Percentiles rank a stretch among this genome's conserved stretches.
phyloP scores from a whole-genome alignment of 2,113 vertebrate genomes.

The Nothoprocta perdicaria region DNA sequence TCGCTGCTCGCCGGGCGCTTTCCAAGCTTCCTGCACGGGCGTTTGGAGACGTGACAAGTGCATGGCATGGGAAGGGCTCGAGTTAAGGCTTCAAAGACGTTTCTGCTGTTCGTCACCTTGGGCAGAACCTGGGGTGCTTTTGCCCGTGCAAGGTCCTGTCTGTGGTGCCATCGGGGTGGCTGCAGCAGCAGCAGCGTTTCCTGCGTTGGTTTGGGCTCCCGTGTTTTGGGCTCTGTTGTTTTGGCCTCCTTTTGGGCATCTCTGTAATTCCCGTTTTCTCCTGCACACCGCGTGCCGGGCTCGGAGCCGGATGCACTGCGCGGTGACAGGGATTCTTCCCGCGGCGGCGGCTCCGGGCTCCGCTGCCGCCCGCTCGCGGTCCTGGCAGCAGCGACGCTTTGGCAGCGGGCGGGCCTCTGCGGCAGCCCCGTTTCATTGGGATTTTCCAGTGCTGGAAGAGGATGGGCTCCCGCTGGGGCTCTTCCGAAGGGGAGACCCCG shows the following conservation, averaged over 20 bases:
- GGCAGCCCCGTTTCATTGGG: background rate
- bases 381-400: background rate
- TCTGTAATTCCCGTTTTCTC: background rate
- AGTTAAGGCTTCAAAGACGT: background rate
- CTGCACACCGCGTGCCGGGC: too few species aligned
- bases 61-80: background rate
- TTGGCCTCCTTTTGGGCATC: background rate
- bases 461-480: slow-evolving; percentile 6
- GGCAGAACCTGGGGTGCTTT: accelerated
- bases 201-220: background rate
- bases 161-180: background rate
- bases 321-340: too few species aligned
- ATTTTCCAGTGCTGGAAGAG: background rate
- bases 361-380: too few species aligned
- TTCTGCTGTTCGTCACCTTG: too few species aligned
- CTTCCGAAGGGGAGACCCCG: accelerated
- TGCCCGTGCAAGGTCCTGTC: accelerated
- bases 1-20: background rate
- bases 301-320: too few species aligned
- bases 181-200: background rate
- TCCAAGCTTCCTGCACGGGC: background rate
- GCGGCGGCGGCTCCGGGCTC: too few species aligned
- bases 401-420: background rate
- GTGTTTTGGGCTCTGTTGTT: background rate
- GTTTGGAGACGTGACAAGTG: accelerated